Base-by-base conservation (phyloP, 2,797 vertebrate species). In the Sphaeramia orbicularis region DNA sequence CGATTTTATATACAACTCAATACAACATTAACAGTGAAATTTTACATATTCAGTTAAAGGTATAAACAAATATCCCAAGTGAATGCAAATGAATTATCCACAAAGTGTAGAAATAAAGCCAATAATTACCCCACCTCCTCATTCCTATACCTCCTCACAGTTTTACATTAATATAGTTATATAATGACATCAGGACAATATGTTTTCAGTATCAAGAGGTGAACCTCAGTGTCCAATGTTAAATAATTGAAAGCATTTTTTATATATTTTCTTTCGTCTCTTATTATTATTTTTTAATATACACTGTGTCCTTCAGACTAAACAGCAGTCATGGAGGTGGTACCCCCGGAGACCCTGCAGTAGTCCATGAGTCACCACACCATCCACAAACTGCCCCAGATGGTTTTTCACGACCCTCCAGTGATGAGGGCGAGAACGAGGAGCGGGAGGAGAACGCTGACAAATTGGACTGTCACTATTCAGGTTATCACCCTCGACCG, bases 391-490 rank as follows among this genome's bases (percentile, higher is more conserved):
- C 92, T 71, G 91, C 93, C 65, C 83, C 94, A 40, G 96, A 97
- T 78, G 95, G 95, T 83, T 88, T 93, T 80, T 95, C 94, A 81
- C 94, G 96, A 80, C 94, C 96, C 86, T 99, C 97, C 86, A 99
- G 98, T 65, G 98, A 99, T 40, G 98, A 99, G 91, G 98, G 96
- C 59, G 98, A 99, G 94, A 96, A 96, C 50, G 98, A 99, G 71
- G 98, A 98, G 81, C 95, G 96, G 86, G 98, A 98, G 87, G 98
- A 99, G 87, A 93, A 86, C 81, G 72, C 93, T 76, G 98, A 99
- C 91, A 99, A 97, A 95, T 95, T 99, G 95, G 98, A 99, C 94
- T 98, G 96, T 95, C 96, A 97, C 92, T 99, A 96, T 96, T 99
- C 98, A 95, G 95, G 96, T 95, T 97, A 95, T 92, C 98, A 99